phyloP scores from a whole-genome alignment of 2,888 invertebrate species.

The Perizoma flavofasciatum region DNA sequence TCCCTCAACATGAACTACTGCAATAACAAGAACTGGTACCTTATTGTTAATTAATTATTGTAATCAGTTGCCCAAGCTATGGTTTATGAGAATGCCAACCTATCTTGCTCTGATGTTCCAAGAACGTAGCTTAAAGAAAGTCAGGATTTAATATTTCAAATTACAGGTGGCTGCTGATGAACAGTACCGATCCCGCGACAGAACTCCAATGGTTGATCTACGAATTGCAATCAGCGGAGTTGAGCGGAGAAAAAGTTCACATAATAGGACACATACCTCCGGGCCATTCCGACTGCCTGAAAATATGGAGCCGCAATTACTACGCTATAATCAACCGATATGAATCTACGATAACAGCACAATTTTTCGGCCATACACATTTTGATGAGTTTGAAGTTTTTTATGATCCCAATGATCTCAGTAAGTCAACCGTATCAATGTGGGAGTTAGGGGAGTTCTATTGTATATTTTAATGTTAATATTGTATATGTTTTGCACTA shows the following conservation, averaged over 20 bases:
- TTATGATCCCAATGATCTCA: conserved; percentile 92
- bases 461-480: conserved; percentile 25
- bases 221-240: conserved; percentile 96
- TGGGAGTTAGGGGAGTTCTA: neutral
- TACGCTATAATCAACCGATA: conserved; percentile 95
- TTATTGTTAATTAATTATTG: no score
- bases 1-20: conserved; percentile 99
- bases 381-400: conserved; percentile 97
- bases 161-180: conserved; percentile 93
- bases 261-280: conserved; percentile 99
- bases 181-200: conserved; percentile 98
- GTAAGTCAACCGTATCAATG: conserved; percentile 67
- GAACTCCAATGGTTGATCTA: conserved; percentile 98
- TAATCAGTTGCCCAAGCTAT: neutral
- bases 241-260: conserved; percentile 97
- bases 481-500: conserved; percentile 40
- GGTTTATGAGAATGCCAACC: conserved; percentile 3
- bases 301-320: conserved; percentile 98
- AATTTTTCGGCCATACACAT: conserved; percentile 98
- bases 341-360: conserved; percentile 94
- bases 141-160: conserved; percentile 12
- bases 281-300: conserved; percentile 95
- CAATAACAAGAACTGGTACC: conserved; percentile 95
- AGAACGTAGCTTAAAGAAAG: conserved; percentile 7
- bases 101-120: conserved; percentile 13